Evolutionary conservation across 2,797 vertebrate genomes (phyloP), one percentile per base, ranked within the genome.

Genomic region (Sciaenops ocellatus): DNA sequence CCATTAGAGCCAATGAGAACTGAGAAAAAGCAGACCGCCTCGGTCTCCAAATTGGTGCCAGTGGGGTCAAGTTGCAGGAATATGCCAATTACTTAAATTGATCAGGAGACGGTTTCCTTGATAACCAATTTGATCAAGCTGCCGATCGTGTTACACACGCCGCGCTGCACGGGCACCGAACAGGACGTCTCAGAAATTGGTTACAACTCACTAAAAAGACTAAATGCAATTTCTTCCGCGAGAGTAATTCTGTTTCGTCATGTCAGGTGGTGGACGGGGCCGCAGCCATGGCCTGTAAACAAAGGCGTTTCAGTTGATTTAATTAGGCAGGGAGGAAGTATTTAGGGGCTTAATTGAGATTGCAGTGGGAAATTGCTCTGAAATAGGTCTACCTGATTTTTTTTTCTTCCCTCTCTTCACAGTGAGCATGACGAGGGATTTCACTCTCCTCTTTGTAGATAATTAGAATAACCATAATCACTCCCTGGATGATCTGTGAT

Each of bases 61-160:
- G 87, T 51, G 95, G 95, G 97, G 96, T 97, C 96, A 96, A 97
- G 97, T 97, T 97, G 96, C 97, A 97, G 97, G 97, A 99, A 98
- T 98, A 96, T 96, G 93, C 95, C 97, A 99, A 99, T 99, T 99
- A 99, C 96, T 97, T 97, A 97, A 99, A 99, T 98, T 98, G 97
- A 98, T 98, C 97, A 95, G 96, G 95, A 96, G 97, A 97, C 95
- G 95, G 96, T 96, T 98, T 97, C 96, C 97, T 96, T 96, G 97
- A 98, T 98, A 97, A 97, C 96, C 97, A 98, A 98, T 98, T 98
- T 96, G 95, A 97, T 95, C 94, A 93, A 96, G 96, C 96, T 94
- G 93, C 95, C 48, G 97, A 97, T 98, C 96, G 95, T 95, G 95
- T 98, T 98, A 97, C 98, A 96, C 6, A 18, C n/a, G 67, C 56